phyloP scores from a whole-genome alignment of 2,113 vertebrate species.

The Pseudolaguvia tuberculata region DNA sequence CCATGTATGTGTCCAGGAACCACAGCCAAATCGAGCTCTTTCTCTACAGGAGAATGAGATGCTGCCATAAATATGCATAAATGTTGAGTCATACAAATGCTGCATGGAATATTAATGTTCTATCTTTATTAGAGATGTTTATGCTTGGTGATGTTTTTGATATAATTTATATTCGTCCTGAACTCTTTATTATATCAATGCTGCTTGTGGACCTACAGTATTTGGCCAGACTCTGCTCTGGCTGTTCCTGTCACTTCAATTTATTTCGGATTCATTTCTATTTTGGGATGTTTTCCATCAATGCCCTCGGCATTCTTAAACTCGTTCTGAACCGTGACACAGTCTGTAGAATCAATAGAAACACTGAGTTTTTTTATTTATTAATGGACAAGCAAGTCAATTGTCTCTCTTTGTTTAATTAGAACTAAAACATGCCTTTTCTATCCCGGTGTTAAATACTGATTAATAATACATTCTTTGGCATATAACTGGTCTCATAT shows the following conservation, averaged over 20 bases:
- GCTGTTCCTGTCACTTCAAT: not conserved
- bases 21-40: conserved; percentile 54
- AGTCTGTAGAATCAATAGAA: conserved; percentile 13
- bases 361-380: conserved; percentile 8
- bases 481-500: no score
- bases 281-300: conserved; percentile 5
- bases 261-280: not conserved
- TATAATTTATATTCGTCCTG: not conserved
- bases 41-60: conserved; percentile 46
- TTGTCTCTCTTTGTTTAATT: not conserved
- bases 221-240: not conserved
- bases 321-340: conserved; percentile 21
- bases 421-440: not conserved
- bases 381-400: not conserved
- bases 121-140: conserved; percentile 20
- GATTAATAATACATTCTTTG: not conserved
- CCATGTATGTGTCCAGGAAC: conserved; percentile 54
- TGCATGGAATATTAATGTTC: conserved; percentile 4
- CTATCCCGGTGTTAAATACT: no score
- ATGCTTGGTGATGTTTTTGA: not conserved
- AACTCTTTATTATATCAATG: not conserved
- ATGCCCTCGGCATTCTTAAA: conserved; percentile 11
- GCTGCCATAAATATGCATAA: conserved; percentile 56
- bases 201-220: not conserved
- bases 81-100: conserved; percentile 4